phyloP scores from a whole-genome alignment of 1,140 invertebrate genomes.

The Drosophila santomea region DNA sequence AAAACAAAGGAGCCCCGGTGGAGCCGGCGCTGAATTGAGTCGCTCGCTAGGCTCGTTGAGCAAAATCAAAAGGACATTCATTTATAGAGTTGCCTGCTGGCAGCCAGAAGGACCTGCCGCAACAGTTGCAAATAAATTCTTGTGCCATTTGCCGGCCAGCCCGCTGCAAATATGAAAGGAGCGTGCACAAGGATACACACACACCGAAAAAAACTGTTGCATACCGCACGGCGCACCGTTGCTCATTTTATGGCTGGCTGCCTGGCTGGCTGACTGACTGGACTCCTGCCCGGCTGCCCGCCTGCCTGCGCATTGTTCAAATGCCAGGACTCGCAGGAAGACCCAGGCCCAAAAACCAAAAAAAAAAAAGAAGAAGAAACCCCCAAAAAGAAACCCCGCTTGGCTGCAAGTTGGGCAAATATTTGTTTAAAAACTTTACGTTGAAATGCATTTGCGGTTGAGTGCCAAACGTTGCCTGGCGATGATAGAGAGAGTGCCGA shows the following conservation, averaged over 20 bases:
- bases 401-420: constrained; percentile 80
- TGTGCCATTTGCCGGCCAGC: constrained; percentile 75
- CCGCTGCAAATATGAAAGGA: constrained; percentile 73
- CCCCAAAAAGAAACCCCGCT: constrained; percentile 32
- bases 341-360: constrained; percentile 5
- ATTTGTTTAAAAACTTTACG: constrained; percentile 84
- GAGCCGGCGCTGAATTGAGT: constrained; percentile 73
- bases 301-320: constrained; percentile 72
- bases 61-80: constrained; percentile 84
- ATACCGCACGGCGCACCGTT: constrained; percentile 72
- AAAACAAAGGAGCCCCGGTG: constrained; percentile 63
- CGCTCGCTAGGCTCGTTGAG: constrained; percentile 82
- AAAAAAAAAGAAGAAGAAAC: constrained; percentile 45
- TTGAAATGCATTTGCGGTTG: constrained; percentile 83
- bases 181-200: constrained; percentile 48
- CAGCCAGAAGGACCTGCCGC: constrained; percentile 25
- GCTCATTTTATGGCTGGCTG: constrained; percentile 81
- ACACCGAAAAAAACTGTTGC: constrained; percentile 74
- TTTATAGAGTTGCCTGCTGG: constrained; percentile 69
- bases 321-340: constrained; percentile 39
- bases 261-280: constrained; percentile 31
- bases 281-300: constrained; percentile 24
- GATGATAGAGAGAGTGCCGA: constrained; percentile 62
- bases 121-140: constrained; percentile 81
- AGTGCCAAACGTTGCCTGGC: constrained; percentile 68